A percentile compares a stretch with the other conserved stretches of the same genome.
These are phyloP conservation scores for Speoplatyrhinus poulsoni DNA, from an alignment of 2,113 vertebrate species.

Conservation along the genomic window DNA sequence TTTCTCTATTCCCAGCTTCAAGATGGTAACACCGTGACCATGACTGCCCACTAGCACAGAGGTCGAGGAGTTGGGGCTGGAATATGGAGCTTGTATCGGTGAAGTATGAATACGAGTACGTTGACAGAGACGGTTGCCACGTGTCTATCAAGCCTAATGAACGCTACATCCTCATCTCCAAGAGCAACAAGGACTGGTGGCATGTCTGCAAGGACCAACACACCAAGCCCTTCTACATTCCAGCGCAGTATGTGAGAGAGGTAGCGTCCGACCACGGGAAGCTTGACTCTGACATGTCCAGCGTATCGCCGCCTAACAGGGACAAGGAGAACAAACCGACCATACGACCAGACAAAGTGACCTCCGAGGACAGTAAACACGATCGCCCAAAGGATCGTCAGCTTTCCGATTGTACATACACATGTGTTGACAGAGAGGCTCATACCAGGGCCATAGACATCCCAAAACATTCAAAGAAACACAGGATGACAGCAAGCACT, in stretches of 20 bases:
- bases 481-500: background rate
- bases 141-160: constrained; percentile 88
- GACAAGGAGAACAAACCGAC: background rate
- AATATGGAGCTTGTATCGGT: constrained; percentile 83
- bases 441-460: constrained; percentile 8
- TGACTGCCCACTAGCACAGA: background rate
- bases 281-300: background rate
- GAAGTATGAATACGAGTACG: constrained; percentile 86
- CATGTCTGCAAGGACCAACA: constrained; percentile 79
- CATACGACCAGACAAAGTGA: background rate
- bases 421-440: constrained; percentile 2
- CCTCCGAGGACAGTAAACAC: background rate
- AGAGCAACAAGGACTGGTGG: constrained; percentile 92
- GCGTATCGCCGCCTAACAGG: background rate
- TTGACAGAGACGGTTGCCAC: constrained; percentile 77
- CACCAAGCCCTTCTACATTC: constrained; percentile 85
- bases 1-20: constrained; percentile 46
- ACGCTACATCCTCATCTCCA: constrained; percentile 82
- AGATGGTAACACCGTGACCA: background rate
- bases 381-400: background rate
- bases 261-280: constrained; percentile 38
- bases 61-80: background rate
- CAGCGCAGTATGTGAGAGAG: constrained; percentile 87
- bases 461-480: background rate
- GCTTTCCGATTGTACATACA: background rate